Conservation (phyloP, 92 coral and sea anemone genomes). For the Epizoanthus fatuus region DNA sequence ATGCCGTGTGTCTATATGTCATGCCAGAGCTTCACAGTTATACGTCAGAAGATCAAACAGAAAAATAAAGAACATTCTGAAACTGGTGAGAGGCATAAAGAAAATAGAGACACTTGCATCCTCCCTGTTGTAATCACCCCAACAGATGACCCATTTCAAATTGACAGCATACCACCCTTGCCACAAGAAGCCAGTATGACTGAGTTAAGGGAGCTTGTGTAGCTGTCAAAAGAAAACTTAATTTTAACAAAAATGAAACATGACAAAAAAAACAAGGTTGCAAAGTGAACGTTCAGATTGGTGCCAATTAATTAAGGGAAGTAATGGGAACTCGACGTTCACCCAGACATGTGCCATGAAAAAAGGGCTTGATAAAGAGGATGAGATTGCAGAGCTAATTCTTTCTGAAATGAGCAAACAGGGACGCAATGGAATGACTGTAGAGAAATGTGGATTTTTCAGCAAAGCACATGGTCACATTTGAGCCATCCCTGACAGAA, state of each 20-base stretch:
- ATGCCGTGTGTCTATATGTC: not conserved
- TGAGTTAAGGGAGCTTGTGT: constrained; percentile 45
- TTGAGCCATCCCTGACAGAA: constrained; percentile 46
- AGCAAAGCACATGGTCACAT: constrained; percentile 46
- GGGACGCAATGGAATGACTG: constrained; percentile 29
- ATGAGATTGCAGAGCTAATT: no score
- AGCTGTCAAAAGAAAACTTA: constrained; percentile 44
- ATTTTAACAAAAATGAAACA: no score
- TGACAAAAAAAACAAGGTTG: constrained; percentile 39
- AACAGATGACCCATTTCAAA: not conserved
- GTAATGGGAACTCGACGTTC: constrained; percentile 27
- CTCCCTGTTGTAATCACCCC: not conserved
- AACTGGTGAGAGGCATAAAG: not conserved
- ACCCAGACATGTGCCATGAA: constrained; percentile 54
- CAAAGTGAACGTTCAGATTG: constrained; percentile 51
- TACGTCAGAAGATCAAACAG: not conserved
- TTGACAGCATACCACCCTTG: constrained; percentile 38
- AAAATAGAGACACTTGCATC: not conserved
- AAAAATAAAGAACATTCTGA: no score
- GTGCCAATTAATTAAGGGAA: constrained; percentile 43
- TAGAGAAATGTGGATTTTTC: constrained; percentile 46
- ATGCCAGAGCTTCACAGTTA: not conserved
- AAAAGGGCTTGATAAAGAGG: constrained; percentile 46
- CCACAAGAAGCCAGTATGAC: constrained; percentile 43
- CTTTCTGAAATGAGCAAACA: constrained; percentile 23